Percentiles rank a stretch among this genome's conserved stretches.
These are phyloP conservation scores for Elgaria multicarinata DNA, from an alignment of 2,113 vertebrate genomes.

Conservation along the genomic window DNA sequence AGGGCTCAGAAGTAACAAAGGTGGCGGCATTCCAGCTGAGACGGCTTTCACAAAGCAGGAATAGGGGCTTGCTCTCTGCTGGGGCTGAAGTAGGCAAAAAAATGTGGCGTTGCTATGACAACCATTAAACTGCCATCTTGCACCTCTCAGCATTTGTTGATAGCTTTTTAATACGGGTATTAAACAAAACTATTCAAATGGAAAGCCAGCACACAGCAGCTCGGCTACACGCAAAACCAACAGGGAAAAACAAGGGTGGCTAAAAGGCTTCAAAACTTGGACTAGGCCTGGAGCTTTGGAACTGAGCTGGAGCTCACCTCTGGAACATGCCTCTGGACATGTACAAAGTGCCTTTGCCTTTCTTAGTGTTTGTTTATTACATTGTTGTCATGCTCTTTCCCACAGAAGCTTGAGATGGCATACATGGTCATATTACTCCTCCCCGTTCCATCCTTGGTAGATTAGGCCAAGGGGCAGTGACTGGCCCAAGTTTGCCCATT, in stretches of 20 bases:
- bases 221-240: not conserved
- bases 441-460: not conserved
- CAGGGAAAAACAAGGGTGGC: not conserved
- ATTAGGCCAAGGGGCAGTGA: not conserved
- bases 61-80: slow-evolving; percentile 9
- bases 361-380: not conserved
- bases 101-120: slow-evolving; percentile 32
- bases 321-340: not conserved
- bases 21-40: not conserved
- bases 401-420: not conserved
- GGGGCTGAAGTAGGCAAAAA: slow-evolving; percentile 1
- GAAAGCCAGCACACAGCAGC: not conserved
- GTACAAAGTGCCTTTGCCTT: not conserved
- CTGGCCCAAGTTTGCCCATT: not conserved
- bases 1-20: not conserved
- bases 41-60: not conserved
- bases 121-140: slow-evolving; percentile 26
- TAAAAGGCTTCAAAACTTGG: not conserved
- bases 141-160: slow-evolving; percentile 15
- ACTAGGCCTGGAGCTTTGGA: not conserved
- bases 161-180: slow-evolving; percentile 3
- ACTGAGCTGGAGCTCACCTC: not conserved
- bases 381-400: not conserved
- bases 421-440: too few relatives aligned
- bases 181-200: not conserved